Base-by-base conservation (phyloP, 2,888 invertebrate genomes). In the Monochamus alternatus region DNA sequence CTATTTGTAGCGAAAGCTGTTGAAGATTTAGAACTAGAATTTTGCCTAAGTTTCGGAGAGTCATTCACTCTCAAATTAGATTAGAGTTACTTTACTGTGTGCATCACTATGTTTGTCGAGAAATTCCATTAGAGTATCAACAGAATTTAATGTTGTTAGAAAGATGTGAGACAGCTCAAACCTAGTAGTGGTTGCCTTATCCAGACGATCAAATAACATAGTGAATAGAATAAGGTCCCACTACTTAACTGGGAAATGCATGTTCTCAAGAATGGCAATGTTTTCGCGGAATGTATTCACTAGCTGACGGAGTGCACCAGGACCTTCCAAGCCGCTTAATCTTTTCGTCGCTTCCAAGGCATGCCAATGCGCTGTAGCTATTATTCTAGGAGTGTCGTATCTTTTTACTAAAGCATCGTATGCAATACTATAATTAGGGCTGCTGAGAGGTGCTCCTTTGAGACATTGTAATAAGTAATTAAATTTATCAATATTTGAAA, bases 401-500 rank as follows among this genome's bases (percentile, higher is more conserved):
- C 74, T 43, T 31, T 76, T 65, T 14, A 59, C 52, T 8, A 75
- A 52, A 51, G 31, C 38, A 32, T 76, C 44, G 68, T 75, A 76
- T 22, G 74, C 74, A 7, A 76, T 32, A 60, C 30, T 9, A 69
- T 76, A 76, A 75, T 75, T 76, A 30, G 68, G 63, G 7, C 47
- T 74, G 7, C 43, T 62, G 7, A 75, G 30, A 14, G 73, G 64
- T 12, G 65, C 65, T 47, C 10, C 3, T 47, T 47, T 47, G 12
- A 47, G 47, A 12, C 47, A 47, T 10, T 3, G 47, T 47, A 47
- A 38, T 38, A 38, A 38, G 7, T 38, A 38, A 12, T 47, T 47
- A 9, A 47, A 3, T 47, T 47, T 47, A 47, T 47, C 47, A 47
- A 47, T 47, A 47, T 47, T 47, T 2, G 47, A 47, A 2, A 38